Evolutionary conservation across 1,140 invertebrate genomes (phyloP), one percentile per base, ranked within the genome.

Genomic region (Papilio aristodemus): DNA sequence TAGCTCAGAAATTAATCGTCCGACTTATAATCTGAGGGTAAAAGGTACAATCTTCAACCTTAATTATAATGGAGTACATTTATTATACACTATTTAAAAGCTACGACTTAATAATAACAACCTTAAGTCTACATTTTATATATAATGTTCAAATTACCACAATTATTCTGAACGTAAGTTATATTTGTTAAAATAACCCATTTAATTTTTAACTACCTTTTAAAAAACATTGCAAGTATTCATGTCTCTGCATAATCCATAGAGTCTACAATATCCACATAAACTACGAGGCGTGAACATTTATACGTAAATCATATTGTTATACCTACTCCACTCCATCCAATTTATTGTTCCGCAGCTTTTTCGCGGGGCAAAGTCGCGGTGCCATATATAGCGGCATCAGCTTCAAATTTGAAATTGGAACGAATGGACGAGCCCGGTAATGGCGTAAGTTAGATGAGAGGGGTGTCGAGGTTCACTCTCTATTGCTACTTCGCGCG

Each of bases 391-490:
- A 85, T 83, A 69, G 79, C 69, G 76, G 79, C 81, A 84, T 86
- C 84, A 87, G 84, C 83, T 87, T 85, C 84, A 89, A 91, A 91
- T 91, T 91, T 90, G 79, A 87, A 91, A 90, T 91, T 91, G 87
- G 87, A 90, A 89, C 84, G 89, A 91, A 91, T 84, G 81, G 83
- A 84, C 85, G 79, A 80, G 80, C 85, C 81, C 81, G 72, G 87
- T 91, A 91, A 91, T 88, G 89, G 81, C 73, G 69, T 74, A 91
- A 91, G 89, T 91, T 91, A 91, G 89, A 91, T 91, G 89, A 89
- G 75, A 85, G 77, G 73, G 81, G 84, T 58, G 58, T 46, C n/a
- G 63, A 71, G 46, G 25, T 68, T 62, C 59, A 62, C 60, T 74
- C 70, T 75, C 70, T 71, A 75, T 71, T 71, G 71, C 59, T 41